phyloP scores from a whole-genome alignment of 1,140 invertebrate genomes.

The Temnothorax curvispinosus region DNA sequence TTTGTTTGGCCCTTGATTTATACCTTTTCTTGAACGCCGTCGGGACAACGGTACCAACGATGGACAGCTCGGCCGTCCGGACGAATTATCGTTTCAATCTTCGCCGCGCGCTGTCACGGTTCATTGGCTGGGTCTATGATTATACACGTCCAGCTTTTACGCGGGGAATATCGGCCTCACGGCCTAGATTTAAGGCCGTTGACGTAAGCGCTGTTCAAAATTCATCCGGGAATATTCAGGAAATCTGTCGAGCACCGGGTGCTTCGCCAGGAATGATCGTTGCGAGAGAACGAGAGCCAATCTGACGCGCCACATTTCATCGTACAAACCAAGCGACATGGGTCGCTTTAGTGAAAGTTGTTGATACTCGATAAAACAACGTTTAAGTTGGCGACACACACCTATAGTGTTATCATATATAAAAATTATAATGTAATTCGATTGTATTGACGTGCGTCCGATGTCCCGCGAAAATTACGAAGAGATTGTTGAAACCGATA shows the following conservation, averaged over 20 bases:
- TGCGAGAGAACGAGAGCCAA: neutral
- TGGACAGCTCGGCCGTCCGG: slow-evolving; percentile 52
- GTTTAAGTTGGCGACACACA: neutral
- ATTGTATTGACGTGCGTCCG: neutral
- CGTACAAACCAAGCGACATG: neutral
- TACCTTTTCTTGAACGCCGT: slow-evolving; percentile 53
- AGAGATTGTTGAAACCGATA: neutral
- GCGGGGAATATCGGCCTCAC: slow-evolving; percentile 27
- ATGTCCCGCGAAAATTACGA: neutral
- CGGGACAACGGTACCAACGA: slow-evolving; percentile 59
- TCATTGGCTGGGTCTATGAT: slow-evolving; percentile 53
- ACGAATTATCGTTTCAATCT: slow-evolving; percentile 63
- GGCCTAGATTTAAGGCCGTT: slow-evolving; percentile 46
- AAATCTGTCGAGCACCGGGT: neutral
- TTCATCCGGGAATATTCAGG: neutral
- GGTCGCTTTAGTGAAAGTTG: neutral
- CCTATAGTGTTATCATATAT: neutral
- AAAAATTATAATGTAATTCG: slow-evolving; percentile 1
- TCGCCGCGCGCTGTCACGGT: slow-evolving; percentile 54
- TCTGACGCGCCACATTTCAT: neutral
- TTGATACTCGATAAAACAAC: neutral
- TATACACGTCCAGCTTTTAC: slow-evolving; percentile 52
- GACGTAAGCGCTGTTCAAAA: slow-evolving; percentile 39
- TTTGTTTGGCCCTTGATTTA: slow-evolving; percentile 67
- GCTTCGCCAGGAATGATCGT: neutral